These are phyloP conservation scores for Trichoplusia ni DNA, from an alignment of 1,140 invertebrate species.

Conservation along the genomic window DNA sequence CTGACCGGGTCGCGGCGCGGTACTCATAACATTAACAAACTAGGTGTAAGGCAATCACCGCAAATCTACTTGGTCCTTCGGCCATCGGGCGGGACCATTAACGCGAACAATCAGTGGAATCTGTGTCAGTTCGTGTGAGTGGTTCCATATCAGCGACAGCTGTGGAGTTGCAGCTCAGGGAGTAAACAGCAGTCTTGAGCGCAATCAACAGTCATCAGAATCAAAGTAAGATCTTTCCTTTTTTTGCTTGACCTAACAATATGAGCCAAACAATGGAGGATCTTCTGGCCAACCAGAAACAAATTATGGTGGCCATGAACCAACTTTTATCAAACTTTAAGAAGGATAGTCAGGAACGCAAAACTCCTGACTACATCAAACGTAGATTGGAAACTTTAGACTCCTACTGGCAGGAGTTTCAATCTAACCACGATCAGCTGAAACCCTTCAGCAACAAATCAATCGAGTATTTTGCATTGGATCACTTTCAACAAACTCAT, in stretches of 20 bases:
- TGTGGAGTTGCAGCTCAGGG: background rate
- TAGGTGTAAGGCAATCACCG: no score
- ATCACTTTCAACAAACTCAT: background rate
- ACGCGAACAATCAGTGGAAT: background rate
- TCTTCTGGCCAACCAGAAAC: background rate
- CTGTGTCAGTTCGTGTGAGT: background rate
- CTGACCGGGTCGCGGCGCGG: no score
- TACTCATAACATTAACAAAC: no score
- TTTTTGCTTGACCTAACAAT: background rate
- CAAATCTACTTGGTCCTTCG: no score
- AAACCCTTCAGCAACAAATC: background rate
- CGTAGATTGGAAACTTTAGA: background rate
- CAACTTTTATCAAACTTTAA: background rate
- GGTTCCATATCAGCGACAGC: background rate
- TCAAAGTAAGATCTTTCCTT: background rate
- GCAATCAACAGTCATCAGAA: no score
- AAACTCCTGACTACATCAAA: conserved; percentile 1
- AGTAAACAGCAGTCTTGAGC: conserved; percentile 4
- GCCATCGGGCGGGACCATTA: background rate
- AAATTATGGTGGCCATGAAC: background rate
- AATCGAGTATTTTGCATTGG: background rate
- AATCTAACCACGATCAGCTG: background rate
- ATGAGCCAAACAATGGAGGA: background rate
- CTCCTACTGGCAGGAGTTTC: conserved; percentile 7
- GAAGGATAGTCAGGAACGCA: conserved; percentile 2